Percentiles rank a stretch among this genome's conserved stretches.
These are phyloP conservation scores for Bradynema listronoti DNA, from an alignment of 1,140 invertebrate species.

Conservation along the genomic window DNA sequence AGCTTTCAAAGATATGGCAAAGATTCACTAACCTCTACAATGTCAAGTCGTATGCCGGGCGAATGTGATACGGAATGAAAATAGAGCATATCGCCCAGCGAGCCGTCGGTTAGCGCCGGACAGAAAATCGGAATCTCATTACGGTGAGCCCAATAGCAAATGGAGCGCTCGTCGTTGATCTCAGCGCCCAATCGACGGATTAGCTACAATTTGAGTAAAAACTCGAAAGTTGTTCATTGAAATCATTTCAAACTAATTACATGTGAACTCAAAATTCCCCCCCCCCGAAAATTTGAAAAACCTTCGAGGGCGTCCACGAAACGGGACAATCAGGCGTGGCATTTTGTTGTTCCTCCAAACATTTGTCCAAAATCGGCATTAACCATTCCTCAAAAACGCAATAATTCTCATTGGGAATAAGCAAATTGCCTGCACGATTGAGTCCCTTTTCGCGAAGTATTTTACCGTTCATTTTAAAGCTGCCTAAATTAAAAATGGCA, in stretches of 20 bases:
- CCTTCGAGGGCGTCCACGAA: constrained; percentile 75
- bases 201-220: constrained; percentile 67
- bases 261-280: too few species aligned
- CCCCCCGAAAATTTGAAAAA: too few species aligned
- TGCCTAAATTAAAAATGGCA: constrained; percentile 36
- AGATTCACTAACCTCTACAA: constrained; percentile 68
- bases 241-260: too few species aligned
- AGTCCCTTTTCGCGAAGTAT: constrained; percentile 76
- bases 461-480: constrained; percentile 59
- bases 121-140: constrained; percentile 97
- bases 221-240: too few species aligned
- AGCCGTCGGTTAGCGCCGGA: constrained; percentile 95
- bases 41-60: constrained; percentile 85
- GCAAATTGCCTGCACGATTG: constrained; percentile 91
- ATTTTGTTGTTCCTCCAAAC: constrained; percentile 74
- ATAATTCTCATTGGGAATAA: constrained; percentile 98
- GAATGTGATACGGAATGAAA: constrained; percentile 89
- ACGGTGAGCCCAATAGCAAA: constrained; percentile 94
- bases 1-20: constrained; percentile 31
- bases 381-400: constrained; percentile 97
- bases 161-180: constrained; percentile 82
- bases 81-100: constrained; percentile 97
- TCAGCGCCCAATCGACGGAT: constrained; percentile 76
- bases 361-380: constrained; percentile 82
- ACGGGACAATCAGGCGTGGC: constrained; percentile 46